Percentiles rank a stretch among this genome's conserved stretches.
phyloP scores from a whole-genome alignment of 2,888 invertebrate genomes.

The Petrolisthes cinctipes region DNA sequence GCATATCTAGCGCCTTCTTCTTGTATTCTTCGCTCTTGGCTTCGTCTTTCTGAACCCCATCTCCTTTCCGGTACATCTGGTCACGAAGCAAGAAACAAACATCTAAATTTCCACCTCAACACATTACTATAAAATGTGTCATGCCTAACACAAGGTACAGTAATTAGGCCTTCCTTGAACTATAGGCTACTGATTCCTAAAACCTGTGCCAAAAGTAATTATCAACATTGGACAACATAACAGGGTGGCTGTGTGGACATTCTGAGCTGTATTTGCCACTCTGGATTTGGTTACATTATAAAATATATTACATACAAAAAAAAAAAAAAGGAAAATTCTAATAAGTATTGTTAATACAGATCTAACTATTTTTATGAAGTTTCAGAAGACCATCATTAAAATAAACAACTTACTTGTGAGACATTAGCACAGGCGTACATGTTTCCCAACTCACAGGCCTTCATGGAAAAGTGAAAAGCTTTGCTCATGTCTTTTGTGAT shows the following conservation, averaged over 20 bases:
- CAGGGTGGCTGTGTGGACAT: too few species aligned
- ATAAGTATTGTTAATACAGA: not conserved
- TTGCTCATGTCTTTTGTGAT: conserved; percentile 78
- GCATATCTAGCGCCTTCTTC: conserved; percentile 79
- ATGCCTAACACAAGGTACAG: too few species aligned
- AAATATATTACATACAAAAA: too few species aligned
- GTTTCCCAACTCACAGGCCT: conserved; percentile 86
- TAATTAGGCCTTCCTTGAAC: too few species aligned
- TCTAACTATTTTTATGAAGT: not conserved
- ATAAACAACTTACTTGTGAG: conserved; percentile 77
- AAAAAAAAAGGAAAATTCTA: not conserved
- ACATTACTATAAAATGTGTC: too few species aligned
- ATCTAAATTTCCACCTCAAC: too few species aligned
- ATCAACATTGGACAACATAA: too few species aligned
- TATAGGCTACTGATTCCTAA: too few species aligned
- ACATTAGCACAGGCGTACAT: conserved; percentile 91
- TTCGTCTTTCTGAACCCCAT: conserved; percentile 82
- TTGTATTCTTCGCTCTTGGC: conserved; percentile 81
- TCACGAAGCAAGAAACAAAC: too few species aligned
- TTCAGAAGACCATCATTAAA: not conserved
- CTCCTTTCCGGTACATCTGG: conserved; percentile 74
- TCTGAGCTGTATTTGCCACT: too few species aligned
- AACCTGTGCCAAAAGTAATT: too few species aligned
- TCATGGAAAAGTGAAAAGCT: conserved; percentile 82
- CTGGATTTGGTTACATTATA: too few species aligned